Evolutionary conservation across 2,113 vertebrate genomes (phyloP).

Genomic region (Meles meles): DNA sequence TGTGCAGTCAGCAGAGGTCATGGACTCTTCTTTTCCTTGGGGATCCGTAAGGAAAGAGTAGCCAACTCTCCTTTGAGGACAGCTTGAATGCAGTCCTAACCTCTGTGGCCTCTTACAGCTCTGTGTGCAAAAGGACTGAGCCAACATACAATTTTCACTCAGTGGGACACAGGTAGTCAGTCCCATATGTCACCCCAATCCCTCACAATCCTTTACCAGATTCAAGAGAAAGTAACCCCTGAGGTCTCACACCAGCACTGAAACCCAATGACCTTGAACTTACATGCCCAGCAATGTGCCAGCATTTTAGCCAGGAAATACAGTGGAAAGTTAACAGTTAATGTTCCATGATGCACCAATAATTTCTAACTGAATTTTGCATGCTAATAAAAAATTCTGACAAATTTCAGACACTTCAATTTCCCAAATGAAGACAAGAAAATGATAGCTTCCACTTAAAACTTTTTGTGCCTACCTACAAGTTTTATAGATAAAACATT

Average conservation of each 20-base stretch:
- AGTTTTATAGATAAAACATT: neutral
- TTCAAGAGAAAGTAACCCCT: neutral
- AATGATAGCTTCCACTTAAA: neutral
- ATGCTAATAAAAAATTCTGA: neutral
- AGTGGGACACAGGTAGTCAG: neutral
- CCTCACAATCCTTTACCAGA: neutral
- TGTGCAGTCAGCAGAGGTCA: conserved; percentile 33
- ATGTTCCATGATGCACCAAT: neutral
- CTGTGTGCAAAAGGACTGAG: neutral
- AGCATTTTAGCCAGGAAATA: neutral
- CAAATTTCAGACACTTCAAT: neutral
- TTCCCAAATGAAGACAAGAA: neutral
- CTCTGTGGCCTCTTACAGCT: conserved; percentile 7
- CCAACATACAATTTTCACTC: conserved; percentile 47
- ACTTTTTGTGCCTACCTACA: neutral
- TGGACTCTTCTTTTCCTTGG: neutral
- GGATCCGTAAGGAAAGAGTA: conserved; percentile 46
- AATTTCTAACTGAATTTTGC: neutral
- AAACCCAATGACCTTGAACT: neutral
- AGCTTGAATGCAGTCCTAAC: conserved; percentile 45
- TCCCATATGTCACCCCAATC: neutral
- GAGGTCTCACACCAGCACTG: neutral
- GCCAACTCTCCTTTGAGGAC: conserved; percentile 24
- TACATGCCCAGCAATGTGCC: neutral
- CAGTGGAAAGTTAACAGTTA: neutral